Percentiles rank a stretch among this genome's conserved stretches.
Evolutionary conservation across 2,113 vertebrate genomes (phyloP).

Genomic region (Peromyscus maniculatus): DNA sequence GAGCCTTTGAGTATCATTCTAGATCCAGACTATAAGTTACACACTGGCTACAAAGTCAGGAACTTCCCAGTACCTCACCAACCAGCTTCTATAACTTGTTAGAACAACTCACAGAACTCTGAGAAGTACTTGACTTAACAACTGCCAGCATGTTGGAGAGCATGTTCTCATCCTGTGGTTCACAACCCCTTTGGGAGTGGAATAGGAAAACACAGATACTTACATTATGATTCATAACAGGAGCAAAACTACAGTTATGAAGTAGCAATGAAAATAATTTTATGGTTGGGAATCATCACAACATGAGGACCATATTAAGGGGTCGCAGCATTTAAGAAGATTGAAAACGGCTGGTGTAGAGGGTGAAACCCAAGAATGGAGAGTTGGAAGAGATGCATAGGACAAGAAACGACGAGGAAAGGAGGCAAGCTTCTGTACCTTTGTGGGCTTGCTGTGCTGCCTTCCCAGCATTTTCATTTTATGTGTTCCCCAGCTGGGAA

Average conservation of each 20-base stretch:
- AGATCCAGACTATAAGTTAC: not conserved
- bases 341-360: not conserved
- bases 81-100: not conserved
- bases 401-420: not conserved
- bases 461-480: not conserved
- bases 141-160: not conserved
- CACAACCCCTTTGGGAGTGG: not conserved
- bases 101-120: not conserved
- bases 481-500: not conserved
- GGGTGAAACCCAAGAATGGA: not conserved
- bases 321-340: not conserved
- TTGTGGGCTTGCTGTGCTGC: not conserved
- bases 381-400: not conserved
- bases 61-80: not conserved
- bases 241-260: not conserved
- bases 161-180: not conserved
- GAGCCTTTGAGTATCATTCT: not conserved
- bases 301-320: not conserved
- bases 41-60: not conserved
- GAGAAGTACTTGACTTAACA: not conserved
- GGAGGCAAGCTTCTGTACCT: not conserved
- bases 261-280: not conserved
- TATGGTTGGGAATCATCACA: not conserved
- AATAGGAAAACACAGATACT: not conserved
- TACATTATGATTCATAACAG: not conserved